Conservation (phyloP, 2,113 vertebrate genomes). For the Hylia prasina region DNA sequence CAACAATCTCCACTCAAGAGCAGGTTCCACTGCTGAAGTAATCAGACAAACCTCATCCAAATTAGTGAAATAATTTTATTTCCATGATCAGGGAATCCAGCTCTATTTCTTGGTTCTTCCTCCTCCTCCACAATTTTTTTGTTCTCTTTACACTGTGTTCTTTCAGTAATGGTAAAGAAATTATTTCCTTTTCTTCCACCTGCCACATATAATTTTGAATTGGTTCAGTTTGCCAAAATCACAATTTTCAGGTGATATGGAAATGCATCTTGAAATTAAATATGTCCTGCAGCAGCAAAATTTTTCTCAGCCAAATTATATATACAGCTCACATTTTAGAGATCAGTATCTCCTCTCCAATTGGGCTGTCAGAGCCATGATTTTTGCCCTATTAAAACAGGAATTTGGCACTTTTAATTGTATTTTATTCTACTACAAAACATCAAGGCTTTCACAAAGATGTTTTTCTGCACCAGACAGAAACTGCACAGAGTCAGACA, state of each 20-base stretch:
- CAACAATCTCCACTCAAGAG: not conserved
- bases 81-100: not conserved
- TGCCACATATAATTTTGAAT: not conserved
- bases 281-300: not conserved
- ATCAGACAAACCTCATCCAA: not conserved
- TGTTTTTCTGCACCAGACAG: conserved; percentile 8
- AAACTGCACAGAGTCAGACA: not conserved
- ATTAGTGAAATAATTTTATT: not conserved
- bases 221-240: not conserved
- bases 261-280: not conserved
- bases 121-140: not conserved
- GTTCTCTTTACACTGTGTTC: not conserved
- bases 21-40: not conserved
- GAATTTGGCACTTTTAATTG: not conserved
- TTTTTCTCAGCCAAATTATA: not conserved
- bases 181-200: not conserved
- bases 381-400: not conserved
- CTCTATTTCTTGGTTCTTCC: not conserved
- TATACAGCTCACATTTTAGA: not conserved
- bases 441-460: not conserved
- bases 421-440: not conserved
- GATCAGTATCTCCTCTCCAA: not conserved
- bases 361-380: not conserved
- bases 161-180: not conserved
- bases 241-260: not conserved